phyloP scores from a whole-genome alignment of 2,113 vertebrate genomes.

The Muntiacus reevesi region DNA sequence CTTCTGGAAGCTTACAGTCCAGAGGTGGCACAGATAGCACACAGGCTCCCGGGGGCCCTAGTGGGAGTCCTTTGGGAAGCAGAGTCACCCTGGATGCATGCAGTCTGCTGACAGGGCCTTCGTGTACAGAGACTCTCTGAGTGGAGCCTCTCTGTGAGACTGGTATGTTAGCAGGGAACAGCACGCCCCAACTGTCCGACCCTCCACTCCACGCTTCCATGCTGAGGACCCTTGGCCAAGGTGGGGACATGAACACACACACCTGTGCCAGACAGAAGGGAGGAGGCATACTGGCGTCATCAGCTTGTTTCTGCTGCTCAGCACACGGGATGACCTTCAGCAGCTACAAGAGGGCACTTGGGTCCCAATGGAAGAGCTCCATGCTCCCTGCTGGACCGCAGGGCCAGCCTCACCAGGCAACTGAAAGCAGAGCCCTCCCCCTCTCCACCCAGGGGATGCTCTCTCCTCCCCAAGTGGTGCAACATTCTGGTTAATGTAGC shows the following conservation, averaged over 20 bases:
- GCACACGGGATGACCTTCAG: background rate
- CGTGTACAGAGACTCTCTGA: rapidly evolving
- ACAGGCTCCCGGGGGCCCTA: background rate
- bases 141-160: background rate
- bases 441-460: background rate
- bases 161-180: background rate
- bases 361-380: background rate
- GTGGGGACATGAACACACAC: background rate
- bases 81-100: background rate
- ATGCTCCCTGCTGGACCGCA: background rate
- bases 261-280: background rate
- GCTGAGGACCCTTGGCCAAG: background rate
- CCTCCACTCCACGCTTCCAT: background rate
- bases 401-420: background rate
- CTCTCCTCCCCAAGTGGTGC: background rate
- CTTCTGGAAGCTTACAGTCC: background rate
- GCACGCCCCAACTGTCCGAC: rapidly evolving
- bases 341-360: background rate
- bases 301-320: background rate
- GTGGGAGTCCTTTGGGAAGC: background rate
- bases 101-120: background rate
- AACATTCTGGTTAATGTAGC: rapidly evolving
- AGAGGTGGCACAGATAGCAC: rapidly evolving
- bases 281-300: rapidly evolving
- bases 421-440: background rate